Conservation (phyloP, 2,113 vertebrate species). For the Lampris incognitus region DNA sequence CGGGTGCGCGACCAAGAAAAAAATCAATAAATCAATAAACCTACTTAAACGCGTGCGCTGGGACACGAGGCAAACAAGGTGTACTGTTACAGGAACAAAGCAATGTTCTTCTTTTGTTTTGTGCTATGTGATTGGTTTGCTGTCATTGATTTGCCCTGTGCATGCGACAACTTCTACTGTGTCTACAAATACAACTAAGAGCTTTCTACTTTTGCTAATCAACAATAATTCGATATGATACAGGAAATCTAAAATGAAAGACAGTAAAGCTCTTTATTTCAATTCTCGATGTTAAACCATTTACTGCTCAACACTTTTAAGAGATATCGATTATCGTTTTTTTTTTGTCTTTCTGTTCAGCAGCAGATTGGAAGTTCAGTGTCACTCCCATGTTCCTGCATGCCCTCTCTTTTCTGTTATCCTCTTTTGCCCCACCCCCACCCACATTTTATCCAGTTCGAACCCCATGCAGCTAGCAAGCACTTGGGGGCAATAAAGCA, state of each 20-base stretch:
- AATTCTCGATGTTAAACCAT: too few relatives aligned
- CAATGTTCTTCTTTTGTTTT: not conserved
- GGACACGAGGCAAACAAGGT: not conserved
- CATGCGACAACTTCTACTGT: not conserved
- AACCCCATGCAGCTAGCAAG: conserved; percentile 24
- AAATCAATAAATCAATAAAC: not conserved
- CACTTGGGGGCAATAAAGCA: conserved; percentile 59
- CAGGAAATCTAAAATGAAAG: too few relatives aligned
- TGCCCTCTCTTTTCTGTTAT: not conserved
- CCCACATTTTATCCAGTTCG: conserved; percentile 24
- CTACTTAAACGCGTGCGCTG: not conserved
- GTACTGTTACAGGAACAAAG: not conserved
- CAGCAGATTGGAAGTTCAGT: not conserved
- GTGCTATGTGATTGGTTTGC: not conserved
- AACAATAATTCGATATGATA: too few relatives aligned
- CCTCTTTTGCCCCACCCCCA: not conserved
- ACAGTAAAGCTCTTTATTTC: too few relatives aligned
- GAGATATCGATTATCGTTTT: too few relatives aligned
- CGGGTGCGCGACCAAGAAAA: not conserved
- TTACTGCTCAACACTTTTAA: too few relatives aligned
- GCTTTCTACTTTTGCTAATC: not conserved
- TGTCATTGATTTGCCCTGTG: not conserved
- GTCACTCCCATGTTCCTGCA: not conserved
- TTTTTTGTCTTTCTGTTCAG: not conserved
- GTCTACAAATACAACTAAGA: too few relatives aligned